Conservation (phyloP, 2,797 vertebrate genomes). For the Neostethus bicornis region DNA sequence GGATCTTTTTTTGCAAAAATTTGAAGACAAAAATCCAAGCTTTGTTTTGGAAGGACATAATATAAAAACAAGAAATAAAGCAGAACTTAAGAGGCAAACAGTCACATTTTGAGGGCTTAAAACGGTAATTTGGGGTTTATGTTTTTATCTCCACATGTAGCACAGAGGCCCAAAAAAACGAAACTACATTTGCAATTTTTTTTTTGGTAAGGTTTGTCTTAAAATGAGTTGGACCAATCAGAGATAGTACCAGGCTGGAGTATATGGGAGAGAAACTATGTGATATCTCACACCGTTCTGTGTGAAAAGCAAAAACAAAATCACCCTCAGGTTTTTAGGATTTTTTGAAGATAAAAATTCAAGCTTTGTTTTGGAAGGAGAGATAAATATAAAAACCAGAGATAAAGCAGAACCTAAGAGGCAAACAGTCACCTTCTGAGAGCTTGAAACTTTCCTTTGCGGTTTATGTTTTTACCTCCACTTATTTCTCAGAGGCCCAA, state of each 20-base stretch:
- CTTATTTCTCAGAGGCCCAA: not conserved
- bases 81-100: not conserved
- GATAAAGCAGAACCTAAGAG: not conserved
- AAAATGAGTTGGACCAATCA: conserved; percentile 47
- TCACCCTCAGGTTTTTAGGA: conserved; percentile 20
- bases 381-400: not conserved
- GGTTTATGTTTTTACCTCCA: not conserved
- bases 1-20: not conserved
- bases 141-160: not conserved
- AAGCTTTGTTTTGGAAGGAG: conserved; percentile 5
- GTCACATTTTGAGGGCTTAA: not conserved
- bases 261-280: conserved; percentile 39
- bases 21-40: conserved; percentile 17
- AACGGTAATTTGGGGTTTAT: not conserved
- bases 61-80: not conserved
- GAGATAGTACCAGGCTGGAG: conserved; percentile 39
- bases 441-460: not conserved
- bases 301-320: conserved; percentile 22
- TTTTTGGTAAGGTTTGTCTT: conserved; percentile 35
- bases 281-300: conserved; percentile 33
- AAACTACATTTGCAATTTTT: conserved; percentile 1
- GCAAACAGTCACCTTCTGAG: not conserved
- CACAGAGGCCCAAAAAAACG: not conserved
- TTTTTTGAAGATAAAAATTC: conserved; percentile 15
- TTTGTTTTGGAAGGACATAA: conserved; percentile 7